Percentiles rank a stretch among this genome's conserved stretches.
Conservation (phyloP, 2,113 vertebrate species). For the Morone chrysops region DNA sequence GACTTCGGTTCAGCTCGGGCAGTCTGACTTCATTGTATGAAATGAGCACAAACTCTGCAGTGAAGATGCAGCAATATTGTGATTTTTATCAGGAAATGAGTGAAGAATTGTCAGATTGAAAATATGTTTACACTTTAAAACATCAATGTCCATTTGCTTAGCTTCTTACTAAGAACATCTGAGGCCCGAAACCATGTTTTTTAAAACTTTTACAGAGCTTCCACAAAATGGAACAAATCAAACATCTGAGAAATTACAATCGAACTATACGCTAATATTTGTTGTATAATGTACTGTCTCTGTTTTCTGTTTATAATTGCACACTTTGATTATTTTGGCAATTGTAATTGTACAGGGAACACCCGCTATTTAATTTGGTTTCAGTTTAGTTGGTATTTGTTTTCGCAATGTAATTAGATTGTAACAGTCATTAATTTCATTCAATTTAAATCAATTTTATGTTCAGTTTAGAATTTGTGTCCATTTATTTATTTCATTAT, state of each 20-base stretch:
- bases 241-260: background rate
- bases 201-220: background rate
- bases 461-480: background rate
- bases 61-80: background rate
- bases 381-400: background rate
- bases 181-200: background rate
- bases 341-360: background rate
- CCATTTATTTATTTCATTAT: too few relatives aligned
- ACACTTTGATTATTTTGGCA: too few relatives aligned
- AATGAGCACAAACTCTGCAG: background rate
- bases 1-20: background rate
- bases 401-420: background rate
- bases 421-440: too few relatives aligned
- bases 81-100: conserved; percentile 2
- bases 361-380: background rate
- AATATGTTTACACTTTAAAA: background rate
- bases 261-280: background rate
- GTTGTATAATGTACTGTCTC: background rate
- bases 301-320: background rate
- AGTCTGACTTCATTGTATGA: background rate
- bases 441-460: background rate
- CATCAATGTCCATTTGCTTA: background rate
- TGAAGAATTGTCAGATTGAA: background rate
- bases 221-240: background rate
- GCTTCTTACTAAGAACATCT: background rate